Base-by-base conservation (phyloP, 2,113 vertebrate species). In the Excalfactoria chinensis region DNA sequence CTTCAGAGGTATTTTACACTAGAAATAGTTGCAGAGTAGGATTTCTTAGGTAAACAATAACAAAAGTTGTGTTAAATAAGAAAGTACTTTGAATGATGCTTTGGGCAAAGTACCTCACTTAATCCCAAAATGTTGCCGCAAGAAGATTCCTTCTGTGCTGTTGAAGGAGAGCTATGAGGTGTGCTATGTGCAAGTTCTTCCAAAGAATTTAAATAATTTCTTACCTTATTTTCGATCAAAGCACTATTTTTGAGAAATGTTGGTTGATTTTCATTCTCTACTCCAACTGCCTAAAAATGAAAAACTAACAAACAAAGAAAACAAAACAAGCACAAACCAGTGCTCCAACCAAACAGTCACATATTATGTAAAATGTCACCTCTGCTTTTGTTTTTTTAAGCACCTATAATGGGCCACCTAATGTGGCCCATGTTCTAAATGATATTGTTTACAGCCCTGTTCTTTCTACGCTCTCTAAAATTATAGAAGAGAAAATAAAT, bases 61-160 rank as follows among this genome's bases (percentile, higher is more conserved):
- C 34, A 34, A 5, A 7, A 89, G 73, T 73, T 76, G 44, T 63
- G 20, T 71, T 86, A 90, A 90, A 92, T 60, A 95, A 80, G 40
- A 85, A 89, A 76, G 63, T 83, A 84, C 51, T 55, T 95, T 86
- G 92, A 92, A 82, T 82, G 49, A 70, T 73, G 84, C 93, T 88
- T 70, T 30, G 20, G 88, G 93, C 81, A 87, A 92, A 94, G 93
- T 90, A 87, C 41, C 34, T 94, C 9, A 3, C 58, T 76, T 95
- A 96, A 93, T 94, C 84, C 74, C 32, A 55, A 92, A 94, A 75
- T 95, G 66, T 78, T 95, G 76, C 78, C 93, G 77, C 44, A 93
- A 90, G 88, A 96, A 79, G 89, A 94, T 84, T 68, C 70, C 67
- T 96, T 84, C 51, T 46, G 28, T 40, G n/a, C 32, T 74, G 53